Base-by-base conservation (phyloP, 1,140 invertebrate genomes). In the Battus philenor region DNA sequence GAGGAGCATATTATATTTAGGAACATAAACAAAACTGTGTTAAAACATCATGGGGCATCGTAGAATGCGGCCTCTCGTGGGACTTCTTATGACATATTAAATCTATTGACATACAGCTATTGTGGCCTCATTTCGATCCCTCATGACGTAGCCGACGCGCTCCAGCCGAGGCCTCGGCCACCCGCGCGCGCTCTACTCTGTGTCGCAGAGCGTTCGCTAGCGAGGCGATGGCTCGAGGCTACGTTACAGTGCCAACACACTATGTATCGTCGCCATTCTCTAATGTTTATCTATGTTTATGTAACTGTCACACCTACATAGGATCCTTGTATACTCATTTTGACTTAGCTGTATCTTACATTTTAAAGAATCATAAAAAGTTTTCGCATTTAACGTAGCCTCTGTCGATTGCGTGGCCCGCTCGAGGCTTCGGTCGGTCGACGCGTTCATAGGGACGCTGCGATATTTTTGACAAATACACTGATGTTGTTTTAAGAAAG, bases 1-100 rank as follows among this genome's bases (percentile, higher is more conserved):
- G 59, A 68, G 10, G 60, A 68, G 61, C 59, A 65, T 60, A 70
- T 58, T 64, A 60, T 59, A 50, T 65, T 34, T 26, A 52, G 39
- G 32, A 44, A 13, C 8, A 26, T 4, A 13, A 36, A 54, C 55
- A 58, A 54, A 44, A 60, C 36, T 68, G 59, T 71, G 64, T 68
- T 50, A 59, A 48, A 50, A 44, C 26, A 60, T 57, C 64, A 67
- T 62, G 60, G 65, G 62, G 65, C 52, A 60, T 61, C 54, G 47
- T 30, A 34, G 47, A 64, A 59, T 60, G 60, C 54, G 65, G 58
- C 49, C 50, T 56, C n/a, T 4, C 8, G 8, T 5, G 13, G 20
- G 10, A 16, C 24, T 15, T 27, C n/a, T 29, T 29, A 27, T 26
- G 24, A 41, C 38, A 41, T 29, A 41, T 41, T 41, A 41, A 41